phyloP scores from a whole-genome alignment of 2,113 vertebrate species.

The Myiagra hebetior region DNA sequence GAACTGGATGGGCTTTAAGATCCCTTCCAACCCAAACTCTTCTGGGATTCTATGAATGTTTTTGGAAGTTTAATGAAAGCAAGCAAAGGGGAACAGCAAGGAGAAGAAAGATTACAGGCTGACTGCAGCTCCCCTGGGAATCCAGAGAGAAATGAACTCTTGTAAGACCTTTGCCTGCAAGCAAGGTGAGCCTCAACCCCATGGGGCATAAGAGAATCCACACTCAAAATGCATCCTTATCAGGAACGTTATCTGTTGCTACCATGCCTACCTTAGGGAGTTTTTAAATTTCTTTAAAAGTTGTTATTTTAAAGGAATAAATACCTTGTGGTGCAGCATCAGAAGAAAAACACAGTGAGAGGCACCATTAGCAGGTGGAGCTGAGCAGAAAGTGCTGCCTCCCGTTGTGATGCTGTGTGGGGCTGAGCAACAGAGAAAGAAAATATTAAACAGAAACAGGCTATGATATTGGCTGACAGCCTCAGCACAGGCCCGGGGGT shows the following conservation, averaged over 20 bases:
- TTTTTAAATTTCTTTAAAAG: not conserved
- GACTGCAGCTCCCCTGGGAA: not conserved
- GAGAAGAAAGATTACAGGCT: not conserved
- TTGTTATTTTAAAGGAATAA: not conserved
- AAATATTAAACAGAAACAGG: conserved; percentile 24
- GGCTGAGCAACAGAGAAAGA: not conserved
- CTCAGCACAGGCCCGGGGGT: not conserved
- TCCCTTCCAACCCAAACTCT: not conserved
- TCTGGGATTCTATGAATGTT: not conserved
- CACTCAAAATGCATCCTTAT: not conserved
- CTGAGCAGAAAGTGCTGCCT: not conserved
- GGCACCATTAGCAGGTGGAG: conserved; percentile 17
- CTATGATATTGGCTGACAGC: not conserved
- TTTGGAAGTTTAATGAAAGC: not conserved
- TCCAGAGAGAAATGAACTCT: not conserved
- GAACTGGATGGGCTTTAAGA: not conserved
- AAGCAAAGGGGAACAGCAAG: not conserved
- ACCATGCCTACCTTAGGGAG: not conserved
- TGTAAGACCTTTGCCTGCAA: not conserved
- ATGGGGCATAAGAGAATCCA: not conserved
- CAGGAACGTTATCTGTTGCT: not conserved
- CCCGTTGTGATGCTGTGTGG: not conserved
- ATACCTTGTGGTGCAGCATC: not conserved
- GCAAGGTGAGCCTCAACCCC: not conserved
- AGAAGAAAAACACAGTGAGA: not conserved